A percentile compares a stretch with the other conserved stretches of the same genome.
Evolutionary conservation across 1,140 invertebrate species (phyloP).

Genomic region (Stegodyphus mimosarum): DNA sequence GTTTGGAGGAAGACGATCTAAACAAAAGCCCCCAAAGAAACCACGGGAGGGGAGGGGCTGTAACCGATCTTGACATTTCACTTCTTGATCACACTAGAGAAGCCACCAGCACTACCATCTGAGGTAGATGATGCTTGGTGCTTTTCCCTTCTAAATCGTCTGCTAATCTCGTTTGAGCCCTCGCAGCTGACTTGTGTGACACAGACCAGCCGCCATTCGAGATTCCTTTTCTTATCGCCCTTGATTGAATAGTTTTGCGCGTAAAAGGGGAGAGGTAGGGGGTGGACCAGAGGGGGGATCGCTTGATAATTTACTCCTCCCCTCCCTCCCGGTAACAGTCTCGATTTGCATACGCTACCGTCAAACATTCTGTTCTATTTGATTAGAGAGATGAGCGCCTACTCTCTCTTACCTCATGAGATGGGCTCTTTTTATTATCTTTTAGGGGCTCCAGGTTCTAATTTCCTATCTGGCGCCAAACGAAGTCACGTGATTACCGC

Average conservation of each 20-base stretch:
- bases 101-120: neutral
- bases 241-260: slow-evolving; percentile 53
- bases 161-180: slow-evolving; percentile 55
- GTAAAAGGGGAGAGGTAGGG: neutral
- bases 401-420: slow-evolving; percentile 27
- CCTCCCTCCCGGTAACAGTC: neutral
- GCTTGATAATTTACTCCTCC: slow-evolving; percentile 48
- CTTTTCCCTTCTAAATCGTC: slow-evolving; percentile 29
- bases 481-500: slow-evolving; percentile 51
- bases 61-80: neutral
- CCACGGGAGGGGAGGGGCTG: too few species aligned
- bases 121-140: neutral
- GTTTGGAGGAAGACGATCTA: too few species aligned
- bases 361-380: slow-evolving; percentile 57
- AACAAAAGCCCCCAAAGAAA: too few species aligned
- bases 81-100: neutral
- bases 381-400: slow-evolving; percentile 51
- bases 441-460: slow-evolving; percentile 18
- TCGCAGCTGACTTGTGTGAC: slow-evolving; percentile 51
- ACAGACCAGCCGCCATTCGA: slow-evolving; percentile 25
- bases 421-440: slow-evolving; percentile 49
- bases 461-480: slow-evolving; percentile 37
- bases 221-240: slow-evolving; percentile 55
- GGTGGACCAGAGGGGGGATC: neutral
- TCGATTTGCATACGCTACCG: slow-evolving; percentile 49